Percentiles rank a stretch among this genome's conserved stretches.
These are phyloP conservation scores for Hemiscyllium ocellatum DNA, from an alignment of 2,113 vertebrate species.

Conservation along the genomic window DNA sequence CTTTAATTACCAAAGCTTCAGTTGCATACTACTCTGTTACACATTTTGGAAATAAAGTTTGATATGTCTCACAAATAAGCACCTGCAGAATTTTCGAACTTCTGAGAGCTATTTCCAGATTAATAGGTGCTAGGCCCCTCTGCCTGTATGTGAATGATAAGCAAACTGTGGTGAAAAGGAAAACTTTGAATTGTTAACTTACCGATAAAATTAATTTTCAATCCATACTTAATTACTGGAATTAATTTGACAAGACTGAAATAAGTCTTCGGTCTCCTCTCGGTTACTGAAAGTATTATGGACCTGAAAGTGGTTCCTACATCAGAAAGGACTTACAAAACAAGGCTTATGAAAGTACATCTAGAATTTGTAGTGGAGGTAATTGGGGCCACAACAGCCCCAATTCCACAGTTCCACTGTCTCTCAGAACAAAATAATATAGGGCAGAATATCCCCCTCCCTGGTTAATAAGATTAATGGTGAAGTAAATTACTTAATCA, in stretches of 20 bases:
- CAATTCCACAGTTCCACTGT: not conserved
- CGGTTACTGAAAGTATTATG: not conserved
- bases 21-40: not conserved
- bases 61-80: not conserved
- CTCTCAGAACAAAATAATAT: not conserved
- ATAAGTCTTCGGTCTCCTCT: not conserved
- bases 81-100: not conserved
- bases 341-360: not conserved
- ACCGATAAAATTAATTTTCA: not conserved
- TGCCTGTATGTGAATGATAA: not conserved
- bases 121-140: not conserved
- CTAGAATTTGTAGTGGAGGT: not conserved
- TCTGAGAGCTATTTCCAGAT: not conserved
- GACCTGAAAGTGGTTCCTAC: not conserved
- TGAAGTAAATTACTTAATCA: too few relatives aligned
- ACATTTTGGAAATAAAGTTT: not conserved
- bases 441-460: too few relatives aligned
- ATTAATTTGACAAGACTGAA: conserved; percentile 3
- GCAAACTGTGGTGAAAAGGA: not conserved
- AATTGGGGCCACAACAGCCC: not conserved
- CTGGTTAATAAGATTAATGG: too few relatives aligned
- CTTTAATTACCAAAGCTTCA: not conserved
- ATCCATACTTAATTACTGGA: not conserved
- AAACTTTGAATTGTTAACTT: not conserved
- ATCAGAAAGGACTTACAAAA: not conserved